phyloP scores from a whole-genome alignment of 2,797 vertebrate species.

The Cryptoblepharus egeriae region DNA sequence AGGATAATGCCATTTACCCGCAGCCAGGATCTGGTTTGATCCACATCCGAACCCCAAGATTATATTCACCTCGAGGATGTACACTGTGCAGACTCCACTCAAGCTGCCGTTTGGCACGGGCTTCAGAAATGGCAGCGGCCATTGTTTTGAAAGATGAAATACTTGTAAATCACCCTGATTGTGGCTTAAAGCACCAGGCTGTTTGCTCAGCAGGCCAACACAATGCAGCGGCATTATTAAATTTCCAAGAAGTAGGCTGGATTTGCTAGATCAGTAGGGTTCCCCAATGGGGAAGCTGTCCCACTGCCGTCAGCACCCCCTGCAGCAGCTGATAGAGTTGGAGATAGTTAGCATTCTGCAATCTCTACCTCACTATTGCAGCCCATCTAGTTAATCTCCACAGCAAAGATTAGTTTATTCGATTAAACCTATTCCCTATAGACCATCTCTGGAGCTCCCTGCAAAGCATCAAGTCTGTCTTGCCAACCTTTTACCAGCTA shows the following conservation, averaged over 20 bases:
- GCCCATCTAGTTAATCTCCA: slow-evolving; percentile 76
- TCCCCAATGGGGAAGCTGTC: slow-evolving; percentile 73
- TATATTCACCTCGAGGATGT: slow-evolving; percentile 82
- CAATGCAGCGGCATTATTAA: slow-evolving; percentile 83
- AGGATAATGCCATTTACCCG: slow-evolving; percentile 79
- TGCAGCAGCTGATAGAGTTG: slow-evolving; percentile 72
- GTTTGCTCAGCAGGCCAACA: slow-evolving; percentile 77
- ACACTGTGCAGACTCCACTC: slow-evolving; percentile 79
- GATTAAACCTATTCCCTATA: slow-evolving; percentile 79
- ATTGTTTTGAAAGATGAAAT: slow-evolving; percentile 66
- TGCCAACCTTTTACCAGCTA: slow-evolving; percentile 73
- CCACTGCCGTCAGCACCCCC: slow-evolving; percentile 75
- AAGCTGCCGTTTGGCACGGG: slow-evolving; percentile 74
- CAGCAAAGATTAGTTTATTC: slow-evolving; percentile 83
- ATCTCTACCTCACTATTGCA: slow-evolving; percentile 60
- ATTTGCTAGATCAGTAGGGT: slow-evolving; percentile 83
- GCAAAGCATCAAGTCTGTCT: slow-evolving; percentile 69
- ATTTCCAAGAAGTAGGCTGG: slow-evolving; percentile 85
- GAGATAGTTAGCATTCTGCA: slow-evolving; percentile 77
- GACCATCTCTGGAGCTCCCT: slow-evolving; percentile 72
- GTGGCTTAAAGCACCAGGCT: slow-evolving; percentile 77
- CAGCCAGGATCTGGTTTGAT: slow-evolving; percentile 74
- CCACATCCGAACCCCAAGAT: slow-evolving; percentile 69
- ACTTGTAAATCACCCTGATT: slow-evolving; percentile 78
- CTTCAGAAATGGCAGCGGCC: slow-evolving; percentile 61